phyloP scores from a whole-genome alignment of 2,888 invertebrate species.

The Phyto melanocephala region DNA sequence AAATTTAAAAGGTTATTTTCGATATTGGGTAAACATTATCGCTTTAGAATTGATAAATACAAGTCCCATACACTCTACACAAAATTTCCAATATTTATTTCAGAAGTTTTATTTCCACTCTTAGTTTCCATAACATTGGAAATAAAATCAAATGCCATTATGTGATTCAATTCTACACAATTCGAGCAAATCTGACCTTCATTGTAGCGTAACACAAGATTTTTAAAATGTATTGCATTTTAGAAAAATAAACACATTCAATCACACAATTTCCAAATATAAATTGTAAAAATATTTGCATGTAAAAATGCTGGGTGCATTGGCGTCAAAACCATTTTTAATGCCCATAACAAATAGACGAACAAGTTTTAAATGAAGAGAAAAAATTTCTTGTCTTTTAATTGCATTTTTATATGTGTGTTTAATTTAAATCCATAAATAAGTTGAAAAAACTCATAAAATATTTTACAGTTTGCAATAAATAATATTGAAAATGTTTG shows the following conservation, averaged over 20 bases:
- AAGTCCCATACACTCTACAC: too few relatives aligned
- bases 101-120: too few relatives aligned
- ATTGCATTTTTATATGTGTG: neutral
- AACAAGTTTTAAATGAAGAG: neutral
- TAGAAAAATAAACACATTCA: neutral
- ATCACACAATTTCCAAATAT: neutral
- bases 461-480: neutral
- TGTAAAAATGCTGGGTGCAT: neutral
- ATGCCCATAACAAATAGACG: neutral
- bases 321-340: neutral
- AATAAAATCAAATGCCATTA: too few relatives aligned
- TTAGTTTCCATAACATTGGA: too few relatives aligned
- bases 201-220: neutral
- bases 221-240: neutral
- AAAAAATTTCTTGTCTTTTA: neutral
- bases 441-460: neutral
- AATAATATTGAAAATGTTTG: too few relatives aligned
- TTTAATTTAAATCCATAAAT: neutral
- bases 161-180: neutral
- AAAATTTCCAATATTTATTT: too few relatives aligned
- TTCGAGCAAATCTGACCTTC: slow-evolving; percentile 13
- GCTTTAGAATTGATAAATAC: too few relatives aligned
- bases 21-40: too few relatives aligned
- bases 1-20: too few relatives aligned
- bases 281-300: neutral